Evolutionary conservation across 2,113 vertebrate species (phyloP), one percentile per base, ranked within the genome.

Genomic region (Gallinago jamesoni): DNA sequence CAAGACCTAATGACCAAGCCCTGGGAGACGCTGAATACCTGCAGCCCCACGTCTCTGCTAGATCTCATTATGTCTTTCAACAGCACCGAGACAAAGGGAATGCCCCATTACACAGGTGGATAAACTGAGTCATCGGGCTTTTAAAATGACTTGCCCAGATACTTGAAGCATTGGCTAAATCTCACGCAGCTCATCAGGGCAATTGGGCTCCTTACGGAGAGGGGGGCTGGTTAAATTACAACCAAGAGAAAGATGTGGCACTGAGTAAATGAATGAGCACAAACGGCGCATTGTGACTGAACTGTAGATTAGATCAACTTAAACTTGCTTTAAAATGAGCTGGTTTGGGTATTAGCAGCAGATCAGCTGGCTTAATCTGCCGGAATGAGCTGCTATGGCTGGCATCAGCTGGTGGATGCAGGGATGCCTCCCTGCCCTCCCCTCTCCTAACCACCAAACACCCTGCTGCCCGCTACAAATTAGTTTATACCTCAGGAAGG

Each of bases 401-500:
- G 0, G 57, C 27, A 68, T 63, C 23, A 53, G 50, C 80, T 56
- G 57, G 30, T 53, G 60, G 77, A 69, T 81, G 55, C 25, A 84
- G 64, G 30, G 73, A 37, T 77, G 17, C 50, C 56, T 84, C 43
- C 43, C 20, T 78, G 4, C 52, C 52, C 59, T 91, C 37, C 37
- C 64, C 45, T 84, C 22, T 35, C 53, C 45, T 59, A 95, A 97
- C 92, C 95, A 94, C 70, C 89, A 79, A 90, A 55, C 74, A 18
- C 73, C 45, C 90, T 30, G 62, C 80, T 94, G 89, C 86, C 96
- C 92, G 2, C 93, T 97, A 95, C 96, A 96, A 96, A 96, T 95
- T 94, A 50, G 81, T 96, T 91, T 93, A 66, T 79, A 94, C 87
- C 67, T 66, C 45, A 50, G 63, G 78, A 80, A 66, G 93, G n/a